Evolutionary conservation across 2,888 invertebrate species (phyloP).

Genomic region (Exocentrus adspersus): DNA sequence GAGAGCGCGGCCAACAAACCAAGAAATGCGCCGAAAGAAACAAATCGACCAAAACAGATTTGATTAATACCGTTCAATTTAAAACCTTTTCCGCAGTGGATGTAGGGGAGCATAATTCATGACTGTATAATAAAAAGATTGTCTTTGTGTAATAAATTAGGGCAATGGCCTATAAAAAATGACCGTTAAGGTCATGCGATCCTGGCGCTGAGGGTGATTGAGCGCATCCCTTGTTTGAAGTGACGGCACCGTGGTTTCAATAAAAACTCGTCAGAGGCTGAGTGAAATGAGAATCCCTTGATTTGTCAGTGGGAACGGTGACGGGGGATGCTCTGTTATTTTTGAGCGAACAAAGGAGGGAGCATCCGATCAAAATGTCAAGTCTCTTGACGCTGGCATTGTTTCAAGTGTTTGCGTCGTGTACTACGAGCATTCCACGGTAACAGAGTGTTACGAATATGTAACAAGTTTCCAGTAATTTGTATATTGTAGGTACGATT

Average conservation of each 20-base stretch:
- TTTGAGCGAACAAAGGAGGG: constrained; percentile 4
- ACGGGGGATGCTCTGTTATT: constrained; percentile 12
- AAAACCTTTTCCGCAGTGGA: constrained; percentile 18
- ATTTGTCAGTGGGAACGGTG: constrained; percentile 13
- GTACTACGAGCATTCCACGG: not conserved
- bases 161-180: constrained; percentile 28
- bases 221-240: constrained; percentile 28
- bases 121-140: constrained; percentile 35
- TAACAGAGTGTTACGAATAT: not conserved
- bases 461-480: not conserved
- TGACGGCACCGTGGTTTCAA: constrained; percentile 30
- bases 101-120: constrained; percentile 24
- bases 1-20: not conserved
- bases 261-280: constrained; percentile 13
- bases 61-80: constrained; percentile 25
- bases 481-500: not conserved
- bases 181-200: constrained; percentile 29
- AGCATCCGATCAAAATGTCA: not conserved
- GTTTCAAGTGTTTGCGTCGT: not conserved
- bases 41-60: constrained; percentile 17
- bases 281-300: constrained; percentile 20
- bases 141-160: constrained; percentile 32
- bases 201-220: constrained; percentile 28
- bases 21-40: constrained; percentile 9
- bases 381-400: not conserved